A percentile compares a stretch with the other conserved stretches of the same genome.
Conservation (phyloP, 2,113 vertebrate genomes). For the Egretta garzetta region DNA sequence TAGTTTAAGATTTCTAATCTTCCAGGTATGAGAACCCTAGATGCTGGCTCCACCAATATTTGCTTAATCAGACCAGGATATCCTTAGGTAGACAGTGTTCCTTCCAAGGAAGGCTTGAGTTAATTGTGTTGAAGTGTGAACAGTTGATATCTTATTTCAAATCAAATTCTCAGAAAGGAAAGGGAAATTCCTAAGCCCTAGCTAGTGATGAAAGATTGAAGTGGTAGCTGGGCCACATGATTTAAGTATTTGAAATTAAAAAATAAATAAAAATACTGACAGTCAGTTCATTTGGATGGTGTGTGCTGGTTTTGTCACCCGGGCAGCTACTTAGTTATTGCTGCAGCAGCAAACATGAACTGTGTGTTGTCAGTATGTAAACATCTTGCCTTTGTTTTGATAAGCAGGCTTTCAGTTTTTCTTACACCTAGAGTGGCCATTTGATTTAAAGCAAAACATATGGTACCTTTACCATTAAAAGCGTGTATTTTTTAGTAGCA, state of each 20-base stretch:
- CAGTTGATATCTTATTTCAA: background rate
- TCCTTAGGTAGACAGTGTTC: background rate
- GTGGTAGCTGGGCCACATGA: background rate
- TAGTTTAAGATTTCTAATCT: background rate
- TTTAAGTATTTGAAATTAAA: background rate
- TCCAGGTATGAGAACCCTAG: background rate
- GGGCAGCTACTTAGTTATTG: background rate
- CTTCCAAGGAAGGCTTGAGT: background rate
- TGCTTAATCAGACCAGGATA: background rate
- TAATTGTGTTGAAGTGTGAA: background rate
- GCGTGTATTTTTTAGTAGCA: background rate
- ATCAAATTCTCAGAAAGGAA: background rate
- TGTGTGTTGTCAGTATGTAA: background rate
- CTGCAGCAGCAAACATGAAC: background rate
- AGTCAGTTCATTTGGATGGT: background rate
- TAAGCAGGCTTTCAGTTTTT: background rate
- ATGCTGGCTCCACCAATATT: background rate
- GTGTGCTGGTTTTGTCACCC: background rate
- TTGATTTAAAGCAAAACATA: background rate
- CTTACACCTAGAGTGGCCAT: background rate
- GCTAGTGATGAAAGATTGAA: background rate
- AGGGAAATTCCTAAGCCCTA: background rate
- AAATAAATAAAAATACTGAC: background rate
- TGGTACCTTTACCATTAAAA: background rate
- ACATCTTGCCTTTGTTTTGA: background rate